phyloP scores from a whole-genome alignment of 2,888 invertebrate genomes.

The Acronicta alni region DNA sequence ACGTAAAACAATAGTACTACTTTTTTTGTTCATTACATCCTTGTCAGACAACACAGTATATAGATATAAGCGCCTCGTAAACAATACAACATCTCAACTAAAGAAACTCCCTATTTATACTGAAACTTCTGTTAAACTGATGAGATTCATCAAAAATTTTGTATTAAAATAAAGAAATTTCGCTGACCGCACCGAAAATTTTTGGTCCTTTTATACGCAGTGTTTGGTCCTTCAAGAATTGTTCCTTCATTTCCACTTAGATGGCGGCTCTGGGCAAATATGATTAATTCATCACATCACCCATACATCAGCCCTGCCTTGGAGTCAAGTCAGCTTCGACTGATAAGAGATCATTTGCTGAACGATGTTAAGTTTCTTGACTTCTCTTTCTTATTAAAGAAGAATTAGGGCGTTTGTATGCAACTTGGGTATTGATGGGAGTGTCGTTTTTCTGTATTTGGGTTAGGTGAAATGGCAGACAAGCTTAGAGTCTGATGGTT shows the following conservation, averaged over 20 bases:
- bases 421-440: conserved; percentile 22
- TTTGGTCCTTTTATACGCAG: conserved; percentile 19
- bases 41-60: no score
- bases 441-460: conserved; percentile 8
- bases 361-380: conserved; percentile 28
- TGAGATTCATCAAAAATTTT: conserved; percentile 23
- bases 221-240: conserved; percentile 30
- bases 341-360: conserved; percentile 47
- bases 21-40: no score
- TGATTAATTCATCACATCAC: conserved; percentile 60
- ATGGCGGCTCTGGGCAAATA: conserved; percentile 46
- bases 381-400: conserved; percentile 29
- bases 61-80: no score
- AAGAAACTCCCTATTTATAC: no score
- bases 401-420: conserved; percentile 44
- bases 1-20: no score
- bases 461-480: no score
- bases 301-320: conserved; percentile 36
- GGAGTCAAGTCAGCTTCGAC: conserved; percentile 46
- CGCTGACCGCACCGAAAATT: conserved; percentile 10
- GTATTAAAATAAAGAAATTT: conserved; percentile 38
- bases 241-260: conserved; percentile 53
- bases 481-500: no score
- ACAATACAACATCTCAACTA: no score
- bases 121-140: neutral